Conservation (phyloP, 2,888 invertebrate genomes). For the Andrena chrysosceles region DNA sequence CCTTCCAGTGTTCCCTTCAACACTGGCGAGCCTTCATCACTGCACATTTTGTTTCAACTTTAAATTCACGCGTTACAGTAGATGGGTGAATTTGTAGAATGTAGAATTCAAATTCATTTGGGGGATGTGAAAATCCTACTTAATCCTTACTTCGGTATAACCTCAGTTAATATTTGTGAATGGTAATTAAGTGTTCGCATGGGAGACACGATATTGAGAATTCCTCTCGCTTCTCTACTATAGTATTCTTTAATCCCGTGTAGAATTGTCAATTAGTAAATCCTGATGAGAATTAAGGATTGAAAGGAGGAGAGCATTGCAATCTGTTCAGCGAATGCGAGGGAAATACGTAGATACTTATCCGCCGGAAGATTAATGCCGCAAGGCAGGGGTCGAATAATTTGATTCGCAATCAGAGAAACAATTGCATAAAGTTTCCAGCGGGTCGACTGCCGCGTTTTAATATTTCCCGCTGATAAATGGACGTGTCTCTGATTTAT, state of each 20-base stretch:
- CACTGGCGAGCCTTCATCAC: neutral
- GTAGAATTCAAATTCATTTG: too few relatives aligned
- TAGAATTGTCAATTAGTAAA: too few relatives aligned
- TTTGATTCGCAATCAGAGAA: slow-evolving; percentile 22
- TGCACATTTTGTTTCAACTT: neutral
- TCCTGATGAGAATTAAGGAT: too few relatives aligned
- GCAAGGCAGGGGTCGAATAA: slow-evolving; percentile 1
- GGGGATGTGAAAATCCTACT: too few relatives aligned
- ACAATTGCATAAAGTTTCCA: slow-evolving; percentile 32
- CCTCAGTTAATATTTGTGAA: too few relatives aligned
- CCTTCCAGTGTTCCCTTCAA: neutral
- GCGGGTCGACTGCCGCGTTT: neutral
- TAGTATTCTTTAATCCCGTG: too few relatives aligned
- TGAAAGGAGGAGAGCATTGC: neutral
- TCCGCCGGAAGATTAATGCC: neutral
- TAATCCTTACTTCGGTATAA: too few relatives aligned
- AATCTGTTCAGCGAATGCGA: neutral
- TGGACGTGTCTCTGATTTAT: slow-evolving; percentile 41
- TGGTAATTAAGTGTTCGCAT: too few relatives aligned
- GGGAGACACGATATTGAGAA: too few relatives aligned
- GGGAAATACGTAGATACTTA: slow-evolving; percentile 15
- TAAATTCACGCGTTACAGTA: too few relatives aligned
- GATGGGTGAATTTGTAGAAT: too few relatives aligned
- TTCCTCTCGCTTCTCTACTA: too few relatives aligned
- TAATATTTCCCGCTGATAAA: slow-evolving; percentile 42